Base-by-base conservation (phyloP, 2,797 vertebrate genomes). In the Mormyrus hasselquistii region DNA sequence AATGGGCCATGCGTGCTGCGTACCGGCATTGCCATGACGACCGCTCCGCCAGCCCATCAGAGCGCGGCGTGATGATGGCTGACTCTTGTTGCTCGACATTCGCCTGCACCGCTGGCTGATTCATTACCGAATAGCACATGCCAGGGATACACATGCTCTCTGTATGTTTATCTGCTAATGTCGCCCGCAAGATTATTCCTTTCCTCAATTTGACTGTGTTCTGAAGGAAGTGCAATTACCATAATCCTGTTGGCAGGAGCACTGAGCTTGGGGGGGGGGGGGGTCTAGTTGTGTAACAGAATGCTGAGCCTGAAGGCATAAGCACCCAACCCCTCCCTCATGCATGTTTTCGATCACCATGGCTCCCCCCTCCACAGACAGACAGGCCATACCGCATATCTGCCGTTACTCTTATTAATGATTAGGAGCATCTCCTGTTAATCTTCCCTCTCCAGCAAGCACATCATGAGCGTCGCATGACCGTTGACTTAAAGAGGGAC, bases 11-110 rank as follows among this genome's bases (percentile, higher is more conserved):
- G 85, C 34, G 0, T 52, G 52, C 29, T 14, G 85, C 85, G 16
- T 87, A 34, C 44, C 85, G 6, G 16, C 16, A 16, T 87, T 59
- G 85, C 85, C 52, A 87, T 87, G 85, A 53, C 14, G 85, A 87
- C 85, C 10, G 14, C 8, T 87, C 53, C 22, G 34, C 52, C 34
- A 59, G 85, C 29, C 52, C 53, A 87, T 87, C 53, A 57, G 85
- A 52, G 34, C 34, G 7, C 57, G 53, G 12, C 34, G 8, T 57
- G 85, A 34, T 59, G 53, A 59, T 53, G 16, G 52, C 52, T 41
- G 14, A 55, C 14, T 14, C 34, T 55, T 38, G 14, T 12, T n/a
- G 16, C 85, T 59, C 29, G 38, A 87, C 53, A 6, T 41, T n/a
- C 85, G 29, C 4, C 25, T 29, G 16, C 25, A 52, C 52, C 29